These are phyloP conservation scores for Podiceps cristatus DNA, from an alignment of 2,113 vertebrate species.

Conservation along the genomic window DNA sequence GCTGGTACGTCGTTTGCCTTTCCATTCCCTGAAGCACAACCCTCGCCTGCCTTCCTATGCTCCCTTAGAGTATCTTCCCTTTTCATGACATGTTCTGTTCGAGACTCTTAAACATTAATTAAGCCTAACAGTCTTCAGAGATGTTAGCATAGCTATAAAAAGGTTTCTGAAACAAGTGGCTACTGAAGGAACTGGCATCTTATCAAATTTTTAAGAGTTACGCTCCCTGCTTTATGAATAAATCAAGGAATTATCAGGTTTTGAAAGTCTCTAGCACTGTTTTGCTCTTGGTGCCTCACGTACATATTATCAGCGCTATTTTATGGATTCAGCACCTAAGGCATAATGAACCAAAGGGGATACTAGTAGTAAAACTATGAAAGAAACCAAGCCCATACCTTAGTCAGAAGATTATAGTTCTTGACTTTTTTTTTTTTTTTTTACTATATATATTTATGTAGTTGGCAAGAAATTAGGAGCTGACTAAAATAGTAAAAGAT, in stretches of 20 bases:
- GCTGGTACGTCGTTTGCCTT: neutral
- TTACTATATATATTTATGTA: neutral
- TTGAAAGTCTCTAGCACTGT: neutral
- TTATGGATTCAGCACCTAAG: neutral
- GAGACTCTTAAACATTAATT: slow-evolving; percentile 50
- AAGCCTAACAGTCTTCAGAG: slow-evolving; percentile 49
- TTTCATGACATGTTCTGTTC: neutral
- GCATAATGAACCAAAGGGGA: neutral
- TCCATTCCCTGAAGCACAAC: neutral
- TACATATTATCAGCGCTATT: neutral
- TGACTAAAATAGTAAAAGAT: neutral
- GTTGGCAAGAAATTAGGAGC: neutral
- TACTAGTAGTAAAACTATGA: neutral
- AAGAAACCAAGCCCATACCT: neutral
- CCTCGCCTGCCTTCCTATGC: neutral
- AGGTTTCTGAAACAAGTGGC: slow-evolving; percentile 15
- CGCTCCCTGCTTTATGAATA: slow-evolving; percentile 51
- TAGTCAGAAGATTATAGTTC: neutral
- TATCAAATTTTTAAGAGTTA: slow-evolving; percentile 65
- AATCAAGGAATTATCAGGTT: slow-evolving; percentile 32
- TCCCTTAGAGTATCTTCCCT: neutral
- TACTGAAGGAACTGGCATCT: slow-evolving; percentile 61
- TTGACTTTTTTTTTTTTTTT: neutral
- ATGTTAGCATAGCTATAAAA: slow-evolving; percentile 53
- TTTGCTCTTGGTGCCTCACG: neutral